Conservation (phyloP, 2,113 vertebrate species). For the Dasypus novemcinctus region DNA sequence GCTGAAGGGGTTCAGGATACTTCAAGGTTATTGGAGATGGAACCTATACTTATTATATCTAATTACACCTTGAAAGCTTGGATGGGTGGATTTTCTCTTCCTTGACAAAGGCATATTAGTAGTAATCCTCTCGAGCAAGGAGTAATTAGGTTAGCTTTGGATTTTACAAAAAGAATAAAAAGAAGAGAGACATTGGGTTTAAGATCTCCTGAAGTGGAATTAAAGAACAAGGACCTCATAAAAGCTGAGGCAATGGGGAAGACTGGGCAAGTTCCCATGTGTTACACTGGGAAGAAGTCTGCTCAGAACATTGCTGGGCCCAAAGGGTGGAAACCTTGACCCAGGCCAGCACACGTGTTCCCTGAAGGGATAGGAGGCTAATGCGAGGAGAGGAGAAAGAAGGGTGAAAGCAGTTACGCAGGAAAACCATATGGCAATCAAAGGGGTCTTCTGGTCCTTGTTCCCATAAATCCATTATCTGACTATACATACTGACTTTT, state of each 20-base stretch:
- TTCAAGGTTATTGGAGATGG: neutral
- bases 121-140: neutral
- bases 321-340: neutral
- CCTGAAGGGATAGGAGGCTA: neutral
- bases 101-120: neutral
- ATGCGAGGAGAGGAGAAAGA: neutral
- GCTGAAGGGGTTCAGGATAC: neutral
- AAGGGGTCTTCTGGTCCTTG: neutral
- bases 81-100: neutral
- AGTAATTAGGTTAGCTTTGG: neutral
- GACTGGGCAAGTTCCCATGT: neutral
- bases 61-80: neutral
- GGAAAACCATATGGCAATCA: neutral
- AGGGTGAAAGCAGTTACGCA: neutral
- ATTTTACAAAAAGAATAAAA: neutral
- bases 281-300: neutral
- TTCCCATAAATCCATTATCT: neutral
- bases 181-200: neutral
- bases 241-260: neutral
- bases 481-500: neutral
- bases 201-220: neutral
- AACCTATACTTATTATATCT: neutral
- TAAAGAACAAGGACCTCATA: neutral
- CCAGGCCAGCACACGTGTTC: neutral
- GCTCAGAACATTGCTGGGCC: neutral